Percentiles rank a stretch among this genome's conserved stretches.
These are phyloP conservation scores for Dolichotis patagonum DNA, from an alignment of 2,113 vertebrate species.

Conservation along the genomic window DNA sequence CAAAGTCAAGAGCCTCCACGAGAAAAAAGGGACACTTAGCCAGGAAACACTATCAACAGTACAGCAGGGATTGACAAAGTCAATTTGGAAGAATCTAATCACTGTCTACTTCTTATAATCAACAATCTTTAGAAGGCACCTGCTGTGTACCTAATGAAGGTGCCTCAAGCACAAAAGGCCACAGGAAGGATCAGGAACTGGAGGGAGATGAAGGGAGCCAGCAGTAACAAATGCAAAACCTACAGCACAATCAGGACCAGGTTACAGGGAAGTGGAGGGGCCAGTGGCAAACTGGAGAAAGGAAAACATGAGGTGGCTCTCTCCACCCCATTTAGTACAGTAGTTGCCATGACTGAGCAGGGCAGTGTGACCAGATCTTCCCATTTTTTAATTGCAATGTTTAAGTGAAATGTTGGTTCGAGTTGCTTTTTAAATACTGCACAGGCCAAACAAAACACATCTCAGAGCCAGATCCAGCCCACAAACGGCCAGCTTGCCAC, in stretches of 20 bases:
- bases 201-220: not conserved
- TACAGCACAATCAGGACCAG: not conserved
- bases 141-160: not conserved
- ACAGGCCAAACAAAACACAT: conserved; percentile 55
- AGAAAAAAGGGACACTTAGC: not conserved
- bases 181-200: not conserved
- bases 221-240: not conserved
- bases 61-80: not conserved
- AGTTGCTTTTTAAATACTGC: conserved; percentile 45
- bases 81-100: not conserved
- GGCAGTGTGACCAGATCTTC: not conserved
- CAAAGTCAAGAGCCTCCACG: not conserved
- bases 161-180: not conserved
- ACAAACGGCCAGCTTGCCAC: not conserved
- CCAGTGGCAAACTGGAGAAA: not conserved
- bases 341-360: not conserved
- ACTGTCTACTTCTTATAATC: not conserved
- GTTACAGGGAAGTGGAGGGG: not conserved
- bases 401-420: conserved; percentile 41
- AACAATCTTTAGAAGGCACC: not conserved
- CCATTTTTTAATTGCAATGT: not conserved
- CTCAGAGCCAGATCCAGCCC: not conserved
- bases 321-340: not conserved
- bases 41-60: not conserved
- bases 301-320: not conserved